Conservation (phyloP, 2,797 vertebrate species). For the Steatocranus sp. region DNA sequence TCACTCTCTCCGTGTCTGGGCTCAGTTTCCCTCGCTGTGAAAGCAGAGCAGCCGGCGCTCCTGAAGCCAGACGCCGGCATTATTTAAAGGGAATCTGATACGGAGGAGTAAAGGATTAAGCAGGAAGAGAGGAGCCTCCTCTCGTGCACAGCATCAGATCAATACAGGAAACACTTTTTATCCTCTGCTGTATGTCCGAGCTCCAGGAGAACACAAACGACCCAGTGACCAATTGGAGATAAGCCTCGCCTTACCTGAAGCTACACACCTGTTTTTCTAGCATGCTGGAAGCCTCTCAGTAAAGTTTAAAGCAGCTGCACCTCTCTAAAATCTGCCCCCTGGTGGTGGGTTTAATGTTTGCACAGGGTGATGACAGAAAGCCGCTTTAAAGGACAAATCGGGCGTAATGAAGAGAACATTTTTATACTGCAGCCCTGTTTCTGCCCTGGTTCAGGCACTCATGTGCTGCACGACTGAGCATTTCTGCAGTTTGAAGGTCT, state of each 20-base stretch:
- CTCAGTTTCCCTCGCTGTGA: neutral
- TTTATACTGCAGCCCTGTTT: neutral
- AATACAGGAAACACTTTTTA: neutral
- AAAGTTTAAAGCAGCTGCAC: neutral
- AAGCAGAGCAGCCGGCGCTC: neutral
- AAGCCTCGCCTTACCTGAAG: neutral
- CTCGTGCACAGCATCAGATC: neutral
- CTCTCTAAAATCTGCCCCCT: neutral
- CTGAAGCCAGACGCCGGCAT: neutral
- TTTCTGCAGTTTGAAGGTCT: neutral
- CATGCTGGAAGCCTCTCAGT: neutral
- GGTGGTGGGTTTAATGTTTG: neutral
- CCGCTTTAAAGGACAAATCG: neutral
- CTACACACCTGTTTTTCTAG: neutral
- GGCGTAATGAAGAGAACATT: neutral
- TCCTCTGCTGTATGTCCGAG: neutral
- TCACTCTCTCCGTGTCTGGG: neutral
- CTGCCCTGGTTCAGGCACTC: neutral
- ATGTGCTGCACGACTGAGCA: neutral
- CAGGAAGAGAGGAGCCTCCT: neutral
- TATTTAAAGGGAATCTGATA: constrained; percentile 11
- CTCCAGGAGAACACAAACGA: neutral
- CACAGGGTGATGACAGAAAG: neutral
- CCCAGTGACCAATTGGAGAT: neutral
- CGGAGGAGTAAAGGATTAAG: neutral